Base-by-base conservation (phyloP, 2,888 invertebrate species). In the Himalopsyche tibetana region DNA sequence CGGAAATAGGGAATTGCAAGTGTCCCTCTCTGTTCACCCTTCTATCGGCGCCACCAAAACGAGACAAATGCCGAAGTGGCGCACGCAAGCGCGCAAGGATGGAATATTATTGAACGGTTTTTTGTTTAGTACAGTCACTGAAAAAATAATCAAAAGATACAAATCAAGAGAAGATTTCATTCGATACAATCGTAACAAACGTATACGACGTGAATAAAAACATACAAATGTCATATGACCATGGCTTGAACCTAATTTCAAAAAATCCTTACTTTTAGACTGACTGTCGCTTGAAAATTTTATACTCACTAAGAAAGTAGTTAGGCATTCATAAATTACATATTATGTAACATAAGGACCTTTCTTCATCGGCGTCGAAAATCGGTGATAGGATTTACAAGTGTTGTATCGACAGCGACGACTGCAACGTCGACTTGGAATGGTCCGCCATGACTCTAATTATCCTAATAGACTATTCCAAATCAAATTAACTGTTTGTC, bases 61-160 rank as follows among this genome's bases (percentile, higher is more conserved):
- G 79, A 45, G 83, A 83, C 83, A n/a, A 12, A 12, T n/a, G 28
- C 5, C n/a, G 51, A 11, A 36, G 42, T 51, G 45, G 45, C 51
- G 74, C 45, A 74, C 83, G 83, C 83, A 83, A 42, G 83, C 83
- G 83, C 79, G 15, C 45, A 28, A 74, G 74, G 74, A 36, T 28
- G 45, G 17, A 83, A 83, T 51, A 83, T 83, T 83, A 83, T 83
- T 83, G 83, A 83, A 63, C 82, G 82, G 82, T 83, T 83, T 82
- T 83, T 63, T 69, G 63, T 83, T 19, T 42, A 83, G 82, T 83
- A 63, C 82, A 63, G 82, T 56, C 82, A 83, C 82, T 83, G 63
- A 83, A 83, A 83, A 83, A 83, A 83, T 83, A 63, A 83, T 83
- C 40, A 83, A 45, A 28, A 63, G 82, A 80, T 63, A 63, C 63